Conservation (phyloP, 2,888 invertebrate genomes). For the Ectropis crepuscularia region DNA sequence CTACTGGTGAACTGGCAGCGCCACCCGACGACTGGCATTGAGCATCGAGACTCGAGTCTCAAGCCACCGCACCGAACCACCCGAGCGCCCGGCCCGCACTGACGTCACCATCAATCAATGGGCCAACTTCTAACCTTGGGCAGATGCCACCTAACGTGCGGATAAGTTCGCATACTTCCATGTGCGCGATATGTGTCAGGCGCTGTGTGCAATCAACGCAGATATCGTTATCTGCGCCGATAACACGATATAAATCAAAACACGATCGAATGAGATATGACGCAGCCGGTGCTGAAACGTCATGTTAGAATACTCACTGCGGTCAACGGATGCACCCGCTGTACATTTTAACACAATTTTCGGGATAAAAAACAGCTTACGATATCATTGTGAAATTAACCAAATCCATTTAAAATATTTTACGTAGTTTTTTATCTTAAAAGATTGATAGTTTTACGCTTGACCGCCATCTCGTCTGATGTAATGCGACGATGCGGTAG, state of each 20-base stretch:
- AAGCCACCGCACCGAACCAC: slow-evolving; percentile 15
- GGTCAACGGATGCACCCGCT: too few relatives aligned
- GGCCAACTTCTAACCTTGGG: slow-evolving; percentile 52
- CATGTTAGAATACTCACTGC: too few relatives aligned
- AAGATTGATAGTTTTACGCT: too few relatives aligned
- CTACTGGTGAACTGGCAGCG: slow-evolving; percentile 12
- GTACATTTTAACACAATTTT: too few relatives aligned
- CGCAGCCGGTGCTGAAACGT: not conserved
- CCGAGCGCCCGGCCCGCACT: slow-evolving; percentile 29
- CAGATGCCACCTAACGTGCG: slow-evolving; percentile 40
- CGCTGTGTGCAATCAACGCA: slow-evolving; percentile 3
- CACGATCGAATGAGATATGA: slow-evolving; percentile 3
- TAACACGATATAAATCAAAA: slow-evolving; percentile 7
- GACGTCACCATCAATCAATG: slow-evolving; percentile 60
- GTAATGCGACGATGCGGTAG: too few relatives aligned
- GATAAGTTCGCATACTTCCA: slow-evolving; percentile 34
- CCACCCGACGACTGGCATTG: not conserved
- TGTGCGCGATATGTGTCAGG: slow-evolving; percentile 17
- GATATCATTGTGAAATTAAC: too few relatives aligned
- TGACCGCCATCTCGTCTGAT: too few relatives aligned
- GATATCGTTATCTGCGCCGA: slow-evolving; percentile 2
- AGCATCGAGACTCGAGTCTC: too few relatives aligned
- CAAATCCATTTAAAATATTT: too few relatives aligned
- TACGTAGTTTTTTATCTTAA: too few relatives aligned
- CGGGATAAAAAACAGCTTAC: too few relatives aligned